Evolutionary conservation across 1,140 invertebrate species (phyloP), one percentile per base, ranked within the genome.

Genomic region (Nebria ingens): DNA sequence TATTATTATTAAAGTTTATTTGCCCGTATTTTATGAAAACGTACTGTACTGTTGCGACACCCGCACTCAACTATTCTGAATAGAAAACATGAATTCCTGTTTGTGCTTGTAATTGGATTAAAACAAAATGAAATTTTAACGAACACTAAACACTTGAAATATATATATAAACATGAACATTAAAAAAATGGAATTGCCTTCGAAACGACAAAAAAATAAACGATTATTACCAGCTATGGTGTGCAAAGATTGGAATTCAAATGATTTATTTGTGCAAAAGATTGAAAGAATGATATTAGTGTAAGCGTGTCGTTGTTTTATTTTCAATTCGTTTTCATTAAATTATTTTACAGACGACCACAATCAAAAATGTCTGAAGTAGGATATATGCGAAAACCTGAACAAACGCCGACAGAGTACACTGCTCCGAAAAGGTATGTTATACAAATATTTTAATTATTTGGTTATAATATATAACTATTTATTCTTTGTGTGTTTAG

Each of bases 401-500:
- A 6, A 45, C 21, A 21, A 52, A 19, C 52, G 19, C 21, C 23
- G 12, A 13, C 13, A 34, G 9, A 11, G 2, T 25, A 23, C 23
- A 23, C n/a, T 53, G 19, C 22, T 25, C 15, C 52, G 13, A 17
- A 20, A 53, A 34, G 52, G 40, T 45, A 53, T 11, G 51, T 52
- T 25, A 2, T 4, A 20, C 19, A 25, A 25, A 6, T 11, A 20
- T 4, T 19, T 19, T 17, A 20, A 21, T 20, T 9, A 19, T 6
- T 51, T 20, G 9, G 19, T 9, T 2, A 19, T 19, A 11, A 17
- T 51, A 51, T n/a, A n/a, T n/a, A n/a, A n/a, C 50, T 17, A 12
- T 6, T 20, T 51, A 19, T 25, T 22, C 29, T 29, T 19, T 19
- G 6, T 53, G 15, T 19, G 6, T 53, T 2, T 25, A 53, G 52